Evolutionary conservation across 2,797 vertebrate genomes (phyloP).

Genomic region (Poeciliopsis infans): DNA sequence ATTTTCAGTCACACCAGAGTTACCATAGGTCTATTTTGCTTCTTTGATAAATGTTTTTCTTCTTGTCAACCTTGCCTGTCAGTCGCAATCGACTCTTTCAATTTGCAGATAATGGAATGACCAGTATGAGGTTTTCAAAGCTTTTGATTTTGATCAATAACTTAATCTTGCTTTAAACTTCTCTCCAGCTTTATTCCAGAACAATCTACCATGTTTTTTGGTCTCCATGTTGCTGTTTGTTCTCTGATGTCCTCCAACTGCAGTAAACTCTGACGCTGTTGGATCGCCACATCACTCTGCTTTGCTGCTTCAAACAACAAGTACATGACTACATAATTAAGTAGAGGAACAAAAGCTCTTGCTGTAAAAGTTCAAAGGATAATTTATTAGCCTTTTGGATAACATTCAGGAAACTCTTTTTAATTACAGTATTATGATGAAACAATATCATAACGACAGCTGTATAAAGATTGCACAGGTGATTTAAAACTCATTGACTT

Average conservation of each 20-base stretch:
- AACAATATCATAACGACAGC: neutral
- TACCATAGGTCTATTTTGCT: neutral
- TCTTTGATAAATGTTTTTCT: neutral
- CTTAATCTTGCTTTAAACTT: neutral
- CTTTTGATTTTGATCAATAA: neutral
- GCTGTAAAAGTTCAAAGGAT: conserved; percentile 3
- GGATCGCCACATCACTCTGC: conserved; percentile 1
- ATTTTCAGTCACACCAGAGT: neutral
- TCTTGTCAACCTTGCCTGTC: neutral
- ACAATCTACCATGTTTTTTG: neutral
- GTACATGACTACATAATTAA: neutral
- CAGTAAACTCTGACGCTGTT: neutral
- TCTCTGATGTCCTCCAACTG: neutral
- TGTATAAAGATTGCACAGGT: conserved; percentile 32
- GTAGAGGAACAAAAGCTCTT: neutral
- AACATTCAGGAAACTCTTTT: conserved; percentile 20
- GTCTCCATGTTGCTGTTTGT: neutral
- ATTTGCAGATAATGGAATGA: neutral
- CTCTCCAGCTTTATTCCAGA: neutral
- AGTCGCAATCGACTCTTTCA: neutral
- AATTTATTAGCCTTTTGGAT: conserved; percentile 11
- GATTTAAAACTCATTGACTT: conserved; percentile 65
- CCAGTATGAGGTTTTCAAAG: neutral
- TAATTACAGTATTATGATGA: conserved; percentile 2
- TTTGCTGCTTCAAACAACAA: neutral